Evolutionary conservation across 2,888 invertebrate genomes (phyloP), one percentile per base, ranked within the genome.

Genomic region (Harmothoe impar): DNA sequence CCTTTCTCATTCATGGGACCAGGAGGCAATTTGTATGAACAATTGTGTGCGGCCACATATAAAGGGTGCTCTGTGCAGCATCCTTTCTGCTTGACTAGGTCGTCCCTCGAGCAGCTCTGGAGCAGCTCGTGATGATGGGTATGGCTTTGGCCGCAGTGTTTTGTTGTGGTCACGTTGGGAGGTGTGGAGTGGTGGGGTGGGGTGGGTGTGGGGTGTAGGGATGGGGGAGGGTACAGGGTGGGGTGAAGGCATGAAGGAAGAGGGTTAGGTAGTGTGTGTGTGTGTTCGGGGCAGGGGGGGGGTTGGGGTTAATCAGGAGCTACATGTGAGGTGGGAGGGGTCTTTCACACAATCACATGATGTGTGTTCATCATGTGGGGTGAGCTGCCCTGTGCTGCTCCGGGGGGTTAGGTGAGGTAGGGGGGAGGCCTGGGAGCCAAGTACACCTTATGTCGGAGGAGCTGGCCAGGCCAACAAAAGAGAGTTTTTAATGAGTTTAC

Each of bases 131-230:
- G 31, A 5, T 29, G 72, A 29, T 72, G 15, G 25, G 72, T 1
- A 72, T 25, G 72, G 29, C 29, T 29, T 72, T 72, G 72, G 72
- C 72, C 15, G 29, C 25, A 25, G 25, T 25, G 72, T 72, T 29
- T 72, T 72, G 72, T 72, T 72, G 72, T 72, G 25, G 72, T 72
- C 72, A 72, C 72, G 72, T 29, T 15, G 72, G 72, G 31, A 25
- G 29, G 72, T 23, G n/a, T 15, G 29, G 25, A 25, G 25, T n/a
- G n/a, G 68, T 12, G 17, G 12, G n/a, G 17, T 68, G 68, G n/a
- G 68, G n/a, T n/a, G 12, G n/a, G n/a, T 68, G 17, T 17, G 68
- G 5, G 68, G 68, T 10, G 10, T 54, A 54, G 54, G 54, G 20
- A n/a, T n/a, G n/a, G n/a, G n/a, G n/a, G n/a, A n/a, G n/a, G n/a